Evolutionary conservation across 2,888 invertebrate species (phyloP), one percentile per base, ranked within the genome.

Genomic region (Tridacna crocea): DNA sequence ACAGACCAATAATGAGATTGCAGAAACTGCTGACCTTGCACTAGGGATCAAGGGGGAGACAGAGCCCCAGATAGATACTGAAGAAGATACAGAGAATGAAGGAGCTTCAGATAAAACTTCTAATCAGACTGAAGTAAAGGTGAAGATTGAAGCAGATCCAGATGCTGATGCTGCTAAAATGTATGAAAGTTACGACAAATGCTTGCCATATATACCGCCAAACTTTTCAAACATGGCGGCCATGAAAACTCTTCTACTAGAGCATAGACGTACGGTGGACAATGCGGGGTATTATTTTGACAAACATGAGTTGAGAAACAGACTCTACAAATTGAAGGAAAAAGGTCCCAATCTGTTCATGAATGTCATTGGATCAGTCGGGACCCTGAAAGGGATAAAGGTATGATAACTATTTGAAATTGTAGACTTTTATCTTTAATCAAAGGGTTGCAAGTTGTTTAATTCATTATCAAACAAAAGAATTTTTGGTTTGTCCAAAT

Each of bases 201-300:
- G 48, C 8, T 72, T 87, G 11, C 84, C 84, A 22, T 87, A 77
- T 63, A 78, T 84, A 12, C 87, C 87, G 0, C 87, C 87, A 10
- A 87, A 87, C 46, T 27, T 73, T 51, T 77, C 80, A 0, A 87
- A 73, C 47, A 27, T 87, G 12, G 72, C 12, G 4, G 87, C 72
- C 4, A 73, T 84, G 72, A 84, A 72, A 61, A 36, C 70, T 10
- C 70, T 87, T 15, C 73, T 87, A 13, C 46, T 80, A 58, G 77
- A 87, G 48, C 82, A 81, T 48, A 70, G 79, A 48, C 61, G 55
- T 47, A 72, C 84, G 24, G 79, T 83, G 24, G 82, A 82, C 58
- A 76, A 65, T 47, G 75, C 86, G 10, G 80, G 65, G 10, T 22
- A 22, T 12, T 81, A 83, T 46, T 86, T 86, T 74, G 79, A 82